Percentiles rank a stretch among this genome's conserved stretches.
Conservation (phyloP, 2,113 vertebrate genomes). For the Plestiodon gilberti region DNA sequence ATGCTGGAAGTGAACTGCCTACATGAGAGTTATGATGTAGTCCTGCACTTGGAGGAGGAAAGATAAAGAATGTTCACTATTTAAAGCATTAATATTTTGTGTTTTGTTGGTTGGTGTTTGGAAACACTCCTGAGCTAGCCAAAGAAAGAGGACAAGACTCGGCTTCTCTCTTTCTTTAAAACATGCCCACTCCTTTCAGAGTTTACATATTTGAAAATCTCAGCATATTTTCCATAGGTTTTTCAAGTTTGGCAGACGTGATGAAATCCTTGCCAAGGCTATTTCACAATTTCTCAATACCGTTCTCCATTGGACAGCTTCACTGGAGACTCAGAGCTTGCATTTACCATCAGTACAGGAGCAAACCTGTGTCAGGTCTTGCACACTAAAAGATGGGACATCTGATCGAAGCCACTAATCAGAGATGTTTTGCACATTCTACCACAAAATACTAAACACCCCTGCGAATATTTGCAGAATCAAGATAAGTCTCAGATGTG, state of each 20-base stretch:
- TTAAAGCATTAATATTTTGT: not conserved
- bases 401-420: not conserved
- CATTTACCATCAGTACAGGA: not conserved
- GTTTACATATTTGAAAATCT: conserved; percentile 57
- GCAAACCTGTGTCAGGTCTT: not conserved
- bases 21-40: not conserved
- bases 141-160: conserved; percentile 31
- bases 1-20: not conserved
- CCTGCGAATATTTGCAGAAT: too few relatives aligned
- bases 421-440: too few relatives aligned
- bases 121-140: conserved; percentile 2
- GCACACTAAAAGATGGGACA: not conserved
- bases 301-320: conserved; percentile 3
- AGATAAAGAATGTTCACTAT: not conserved
- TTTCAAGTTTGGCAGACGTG: conserved; percentile 21
- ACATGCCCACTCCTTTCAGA: conserved; percentile 52
- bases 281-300: conserved; percentile 46
- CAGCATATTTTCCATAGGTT: conserved; percentile 52
- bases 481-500: too few relatives aligned
- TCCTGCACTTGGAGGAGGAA: not conserved
- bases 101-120: conserved; percentile 30
- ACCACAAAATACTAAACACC: too few relatives aligned
- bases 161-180: conserved; percentile 40
- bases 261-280: conserved; percentile 29
- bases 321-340: not conserved